Evolutionary conservation across 1,140 invertebrate genomes (phyloP), one percentile per base, ranked within the genome.

Genomic region (Ladona fulva): DNA sequence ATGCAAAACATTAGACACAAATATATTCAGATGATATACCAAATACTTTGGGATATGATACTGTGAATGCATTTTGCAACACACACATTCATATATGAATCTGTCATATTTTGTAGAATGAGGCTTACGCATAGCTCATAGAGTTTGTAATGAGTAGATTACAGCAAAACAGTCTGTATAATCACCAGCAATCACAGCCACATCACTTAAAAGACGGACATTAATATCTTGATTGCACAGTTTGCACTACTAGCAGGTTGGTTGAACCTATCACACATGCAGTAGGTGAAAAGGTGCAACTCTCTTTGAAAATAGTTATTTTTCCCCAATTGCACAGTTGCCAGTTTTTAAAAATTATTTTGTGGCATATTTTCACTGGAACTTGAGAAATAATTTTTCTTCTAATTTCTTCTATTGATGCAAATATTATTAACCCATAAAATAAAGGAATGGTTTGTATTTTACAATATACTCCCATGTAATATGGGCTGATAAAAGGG

Each of bases 171-270:
- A 66, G 14, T 66, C 16, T 66, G 16, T 6, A 66, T 66, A 3
- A 66, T 66, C 52, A 66, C 52, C n/a, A 66, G 52, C 52, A 66
- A 66, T 66, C 52, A 66, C 52, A 66, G 52, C 52, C 52, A 66
- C 52, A 66, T 66, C 52, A 66, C 52, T 66, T 66, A 66, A 19
- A 66, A 66, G 52, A 66, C n/a, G 52, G 52, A 66, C 52, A 66
- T 66, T 66, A 66, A 19, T 22, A 66, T 66, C 52, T 66, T 66
- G 52, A 66, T 66, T 66, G 52, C 52, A 66, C 52, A 66, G 52
- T 66, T 22, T 66, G 52, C 52, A 66, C 52, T 66, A 66, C 52
- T 66, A 66, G 52, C 52, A 66, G n/a, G n/a, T 66, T 16, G 52
- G 52, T 66, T 66, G 52, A 66, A 66, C 52, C 52, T 66, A 66